Evolutionary conservation across 2,888 invertebrate genomes (phyloP), one percentile per base, ranked within the genome.

Genomic region (Glaucopsyche alexis): DNA sequence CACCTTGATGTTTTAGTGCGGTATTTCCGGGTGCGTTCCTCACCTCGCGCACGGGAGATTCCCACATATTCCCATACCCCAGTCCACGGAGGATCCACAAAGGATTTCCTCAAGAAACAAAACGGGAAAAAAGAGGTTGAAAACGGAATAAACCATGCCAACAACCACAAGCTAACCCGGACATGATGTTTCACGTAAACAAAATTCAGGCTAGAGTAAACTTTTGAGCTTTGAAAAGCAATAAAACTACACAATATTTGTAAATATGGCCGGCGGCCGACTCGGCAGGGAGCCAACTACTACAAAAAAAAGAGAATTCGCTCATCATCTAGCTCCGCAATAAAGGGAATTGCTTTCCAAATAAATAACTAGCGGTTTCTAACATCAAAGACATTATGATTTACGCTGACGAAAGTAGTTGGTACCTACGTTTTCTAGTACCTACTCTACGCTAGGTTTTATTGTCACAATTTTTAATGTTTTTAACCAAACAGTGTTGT

Each of bases 191-290:
- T 47, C 47, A 47, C 13, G 47, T 29, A 13, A 60, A 38, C 38
- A 38, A 60, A 60, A 60, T 60, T 13, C 29, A 7, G 29, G 7
- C 38, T 60, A 60, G 60, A 60, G 47, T 13, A 14, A 60, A 38
- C 60, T 29, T 60, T 14, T 19, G 60, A 29, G 29, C 49, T 14
- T 38, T 47, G 19, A 19, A 69, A 47, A 69, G 60, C 64, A 45
- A 64, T 60, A 72, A 45, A 74, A 76, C 71, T 71, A 71, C 69
- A 55, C 69, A 76, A 72, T 73, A 74, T 76, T 76, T 72, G 72
- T 76, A 74, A 65, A 74, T 72, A 75, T 71, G 16, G 19, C 55
- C 29, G 19, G 2, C 67, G 49, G 11, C 69, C 49, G 69, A 69
- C 38, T 69, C 45, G 69, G 69, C 69, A 14, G 7, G 49, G 29